Evolutionary conservation across 1,140 invertebrate genomes (phyloP).

Genomic region (Drosophila erecta): DNA sequence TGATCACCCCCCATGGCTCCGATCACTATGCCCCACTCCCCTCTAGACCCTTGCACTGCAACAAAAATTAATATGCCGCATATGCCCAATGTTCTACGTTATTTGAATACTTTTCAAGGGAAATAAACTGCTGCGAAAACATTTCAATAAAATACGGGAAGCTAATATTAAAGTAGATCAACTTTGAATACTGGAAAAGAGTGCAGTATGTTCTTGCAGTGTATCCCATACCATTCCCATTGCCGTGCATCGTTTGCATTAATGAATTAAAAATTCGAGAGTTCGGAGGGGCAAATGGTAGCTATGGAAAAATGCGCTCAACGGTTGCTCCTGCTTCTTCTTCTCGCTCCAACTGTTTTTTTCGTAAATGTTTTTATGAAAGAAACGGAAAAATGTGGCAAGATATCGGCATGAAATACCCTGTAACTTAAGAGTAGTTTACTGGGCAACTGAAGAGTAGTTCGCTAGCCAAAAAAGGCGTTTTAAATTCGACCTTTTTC

Average conservation of each 20-base stretch:
- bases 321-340: constrained; percentile 34
- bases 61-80: too few species aligned
- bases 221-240: not conserved
- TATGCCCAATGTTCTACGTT: too few species aligned
- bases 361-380: constrained; percentile 52
- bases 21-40: constrained; percentile 2
- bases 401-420: constrained; percentile 46
- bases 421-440: not conserved
- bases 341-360: constrained; percentile 20
- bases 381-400: constrained; percentile 56
- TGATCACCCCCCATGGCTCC: constrained; percentile 12
- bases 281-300: constrained; percentile 14
- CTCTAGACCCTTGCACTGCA: not conserved
- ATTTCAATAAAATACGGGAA: too few species aligned
- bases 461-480: too few species aligned
- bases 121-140: too few species aligned
- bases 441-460: not conserved
- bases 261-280: constrained; percentile 56
- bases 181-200: not conserved
- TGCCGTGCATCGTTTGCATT: constrained; percentile 43
- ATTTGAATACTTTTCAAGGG: too few species aligned
- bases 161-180: too few species aligned
- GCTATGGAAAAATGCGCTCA: constrained; percentile 56
- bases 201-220: not conserved
- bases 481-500: not conserved